Conservation (phyloP, 2,113 vertebrate genomes). For the Hypocryptadius cinnamomeus region DNA sequence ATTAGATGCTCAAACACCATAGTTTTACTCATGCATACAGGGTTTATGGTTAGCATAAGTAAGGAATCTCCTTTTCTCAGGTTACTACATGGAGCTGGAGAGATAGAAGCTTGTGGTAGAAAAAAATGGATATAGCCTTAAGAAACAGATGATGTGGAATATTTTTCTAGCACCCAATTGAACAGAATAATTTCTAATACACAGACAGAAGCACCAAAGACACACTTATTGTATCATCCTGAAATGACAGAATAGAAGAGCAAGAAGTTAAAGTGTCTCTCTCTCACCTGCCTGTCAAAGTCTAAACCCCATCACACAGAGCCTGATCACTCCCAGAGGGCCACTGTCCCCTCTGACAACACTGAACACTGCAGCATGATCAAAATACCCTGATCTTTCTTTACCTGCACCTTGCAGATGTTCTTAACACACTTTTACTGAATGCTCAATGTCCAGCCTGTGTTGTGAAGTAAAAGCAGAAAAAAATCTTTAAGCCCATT, state of each 20-base stretch:
- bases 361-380: too few relatives aligned
- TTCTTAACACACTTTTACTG: not conserved
- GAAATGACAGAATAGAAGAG: not conserved
- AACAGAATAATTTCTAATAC: not conserved
- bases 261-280: not conserved
- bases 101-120: not conserved
- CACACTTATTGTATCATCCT: not conserved
- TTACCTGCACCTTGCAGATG: not conserved
- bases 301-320: not conserved
- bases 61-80: not conserved
- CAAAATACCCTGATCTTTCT: not conserved
- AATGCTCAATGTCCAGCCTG: not conserved
- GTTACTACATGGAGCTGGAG: not conserved
- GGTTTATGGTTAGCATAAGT: not conserved
- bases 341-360: not conserved
- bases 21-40: not conserved
- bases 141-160: not conserved
- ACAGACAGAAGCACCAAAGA: not conserved
- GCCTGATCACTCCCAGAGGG: not conserved
- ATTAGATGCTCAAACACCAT: not conserved
- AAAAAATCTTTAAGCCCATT: not conserved
- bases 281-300: not conserved
- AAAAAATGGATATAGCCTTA: not conserved
- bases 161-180: not conserved
- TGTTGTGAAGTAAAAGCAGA: not conserved